Evolutionary conservation across 2,113 vertebrate species (phyloP).

Genomic region (Beaufortia kweichowensis): DNA sequence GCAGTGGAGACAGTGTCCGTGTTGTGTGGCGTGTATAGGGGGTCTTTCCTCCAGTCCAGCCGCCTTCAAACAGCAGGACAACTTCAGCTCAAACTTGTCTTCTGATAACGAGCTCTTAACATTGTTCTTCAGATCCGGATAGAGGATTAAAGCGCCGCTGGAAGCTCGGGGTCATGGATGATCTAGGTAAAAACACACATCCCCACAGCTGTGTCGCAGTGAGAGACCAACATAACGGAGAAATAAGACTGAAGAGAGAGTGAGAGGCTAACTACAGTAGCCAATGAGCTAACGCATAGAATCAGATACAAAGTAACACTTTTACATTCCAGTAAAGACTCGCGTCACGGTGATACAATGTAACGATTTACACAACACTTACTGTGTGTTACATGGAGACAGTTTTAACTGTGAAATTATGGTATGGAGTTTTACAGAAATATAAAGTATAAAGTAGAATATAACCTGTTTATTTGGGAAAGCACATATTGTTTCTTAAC

Average conservation of each 20-base stretch:
- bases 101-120: neutral
- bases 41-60: conserved; percentile 28
- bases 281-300: conserved; percentile 7
- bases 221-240: conserved; percentile 39
- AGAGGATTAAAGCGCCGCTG: neutral
- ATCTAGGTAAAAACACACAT: conserved; percentile 68
- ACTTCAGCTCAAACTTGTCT: conserved; percentile 56
- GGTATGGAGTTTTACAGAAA: neutral
- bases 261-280: conserved; percentile 18
- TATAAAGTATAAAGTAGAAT: neutral
- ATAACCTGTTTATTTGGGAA: neutral
- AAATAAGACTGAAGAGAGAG: conserved; percentile 57
- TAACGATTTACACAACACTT: neutral
- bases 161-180: conserved; percentile 68
- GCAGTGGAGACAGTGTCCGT: neutral
- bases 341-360: neutral
- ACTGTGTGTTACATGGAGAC: neutral
- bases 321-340: no score
- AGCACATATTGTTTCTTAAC: neutral
- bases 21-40: conserved; percentile 46
- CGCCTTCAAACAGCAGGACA: conserved; percentile 46
- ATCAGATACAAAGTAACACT: conserved; percentile 25
- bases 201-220: conserved; percentile 4
- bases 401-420: neutral
- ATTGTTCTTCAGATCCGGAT: neutral